A percentile compares a stretch with the other conserved stretches of the same genome.
Evolutionary conservation across 2,797 vertebrate genomes (phyloP).

Genomic region (Apogon hyalosoma): DNA sequence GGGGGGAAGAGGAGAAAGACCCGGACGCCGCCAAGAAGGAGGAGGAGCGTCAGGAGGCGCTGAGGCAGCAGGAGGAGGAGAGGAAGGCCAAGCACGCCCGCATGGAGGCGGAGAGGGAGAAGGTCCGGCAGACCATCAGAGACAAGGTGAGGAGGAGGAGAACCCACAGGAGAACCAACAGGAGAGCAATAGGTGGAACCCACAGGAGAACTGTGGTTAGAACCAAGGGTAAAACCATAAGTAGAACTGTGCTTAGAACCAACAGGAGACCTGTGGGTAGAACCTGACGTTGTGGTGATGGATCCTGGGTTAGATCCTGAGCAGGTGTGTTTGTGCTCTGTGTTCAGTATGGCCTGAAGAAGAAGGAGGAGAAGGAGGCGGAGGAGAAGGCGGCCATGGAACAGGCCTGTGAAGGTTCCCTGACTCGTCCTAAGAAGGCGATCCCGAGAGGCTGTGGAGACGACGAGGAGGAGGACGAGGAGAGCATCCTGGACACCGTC

Average conservation of each 20-base stretch:
- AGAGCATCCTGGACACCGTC: slow-evolving; percentile 98
- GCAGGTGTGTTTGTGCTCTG: not conserved
- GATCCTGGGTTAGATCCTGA: no score
- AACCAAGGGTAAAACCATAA: no score
- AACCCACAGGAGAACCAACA: not conserved
- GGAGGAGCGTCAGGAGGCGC: slow-evolving; percentile 95
- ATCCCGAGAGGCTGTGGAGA: slow-evolving; percentile 95
- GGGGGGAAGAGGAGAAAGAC: slow-evolving; percentile 98
- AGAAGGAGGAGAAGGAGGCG: slow-evolving; percentile 98
- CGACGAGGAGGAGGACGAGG: slow-evolving; percentile 95
- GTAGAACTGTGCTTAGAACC: no score
- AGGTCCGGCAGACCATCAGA: slow-evolving; percentile 97
- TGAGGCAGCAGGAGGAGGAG: slow-evolving; percentile 97
- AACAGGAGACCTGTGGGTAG: no score
- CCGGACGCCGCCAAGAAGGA: slow-evolving; percentile 97
- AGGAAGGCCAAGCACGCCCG: slow-evolving; percentile 95
- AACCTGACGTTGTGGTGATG: no score
- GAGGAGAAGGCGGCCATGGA: slow-evolving; percentile 98
- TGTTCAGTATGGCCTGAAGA: slow-evolving; percentile 95
- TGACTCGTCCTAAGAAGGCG: slow-evolving; percentile 97
- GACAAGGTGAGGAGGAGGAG: slow-evolving; percentile 89
- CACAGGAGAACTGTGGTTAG: no score
- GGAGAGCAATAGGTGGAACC: no score
- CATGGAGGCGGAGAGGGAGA: slow-evolving; percentile 97
- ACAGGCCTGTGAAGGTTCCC: slow-evolving; percentile 95